Conservation (phyloP, 2,888 invertebrate species). For the Hermaeophaga mercurialis region DNA sequence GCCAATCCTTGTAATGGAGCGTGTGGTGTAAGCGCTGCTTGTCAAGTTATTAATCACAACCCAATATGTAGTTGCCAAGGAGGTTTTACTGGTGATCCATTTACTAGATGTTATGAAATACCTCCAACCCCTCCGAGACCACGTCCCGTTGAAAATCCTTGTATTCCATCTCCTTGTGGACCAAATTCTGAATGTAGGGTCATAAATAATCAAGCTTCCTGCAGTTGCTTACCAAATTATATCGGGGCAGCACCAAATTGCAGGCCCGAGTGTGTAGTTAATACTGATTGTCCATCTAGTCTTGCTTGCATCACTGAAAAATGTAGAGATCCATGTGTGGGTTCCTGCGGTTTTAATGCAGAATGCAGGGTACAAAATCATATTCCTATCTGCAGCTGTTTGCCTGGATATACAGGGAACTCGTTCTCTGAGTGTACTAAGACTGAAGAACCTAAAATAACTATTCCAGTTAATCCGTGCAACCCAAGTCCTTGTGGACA, state of each 20-base stretch:
- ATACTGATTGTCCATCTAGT: conserved; percentile 70
- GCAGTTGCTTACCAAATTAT: conserved; percentile 70
- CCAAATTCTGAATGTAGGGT: conserved; percentile 67
- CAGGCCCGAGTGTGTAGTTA: conserved; percentile 73
- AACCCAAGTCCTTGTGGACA: conserved; percentile 79
- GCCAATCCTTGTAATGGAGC: conserved; percentile 75
- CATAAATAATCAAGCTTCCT: conserved; percentile 65
- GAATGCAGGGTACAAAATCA: conserved; percentile 74
- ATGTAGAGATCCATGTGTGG: conserved; percentile 73
- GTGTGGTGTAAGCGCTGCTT: conserved; percentile 75
- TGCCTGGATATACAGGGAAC: conserved; percentile 74
- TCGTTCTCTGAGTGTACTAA: conserved; percentile 75
- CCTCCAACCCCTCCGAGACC: conserved; percentile 48
- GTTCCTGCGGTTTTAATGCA: conserved; percentile 74
- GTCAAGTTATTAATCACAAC: conserved; percentile 76
- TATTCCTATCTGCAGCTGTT: conserved; percentile 70
- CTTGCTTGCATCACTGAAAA: conserved; percentile 73
- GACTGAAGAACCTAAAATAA: conserved; percentile 47
- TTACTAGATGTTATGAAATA: conserved; percentile 66
- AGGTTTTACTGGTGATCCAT: conserved; percentile 73
- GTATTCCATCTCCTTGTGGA: conserved; percentile 67
- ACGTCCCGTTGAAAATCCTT: conserved; percentile 61
- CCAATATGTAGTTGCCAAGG: conserved; percentile 75
- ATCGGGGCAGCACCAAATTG: conserved; percentile 79
- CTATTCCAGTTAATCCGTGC: conserved; percentile 65